Evolutionary conservation across 2,113 vertebrate genomes (phyloP).

Genomic region (Halcyon malimbica): DNA sequence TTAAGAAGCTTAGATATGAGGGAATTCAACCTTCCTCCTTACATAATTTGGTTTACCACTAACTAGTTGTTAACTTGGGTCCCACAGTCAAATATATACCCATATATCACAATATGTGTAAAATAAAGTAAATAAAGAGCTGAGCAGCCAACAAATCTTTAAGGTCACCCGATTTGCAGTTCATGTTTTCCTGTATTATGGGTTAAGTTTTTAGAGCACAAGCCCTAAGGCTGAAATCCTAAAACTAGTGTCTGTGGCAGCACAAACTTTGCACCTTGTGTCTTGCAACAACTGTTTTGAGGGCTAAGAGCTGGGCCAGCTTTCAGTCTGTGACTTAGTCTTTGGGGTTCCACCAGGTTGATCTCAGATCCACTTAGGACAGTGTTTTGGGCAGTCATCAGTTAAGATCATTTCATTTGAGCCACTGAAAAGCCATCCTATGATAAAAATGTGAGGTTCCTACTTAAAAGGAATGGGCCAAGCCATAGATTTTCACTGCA

Average conservation of each 20-base stretch:
- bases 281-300: not conserved
- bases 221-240: not conserved
- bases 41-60: not conserved
- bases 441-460: not conserved
- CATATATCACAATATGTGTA: rapidly evolving
- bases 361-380: not conserved
- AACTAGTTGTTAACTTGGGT: not conserved
- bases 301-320: not conserved
- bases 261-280: not conserved
- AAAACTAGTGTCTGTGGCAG: not conserved
- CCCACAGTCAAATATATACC: not conserved
- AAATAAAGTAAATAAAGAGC: not conserved
- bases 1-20: not conserved
- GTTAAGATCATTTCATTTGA: not conserved
- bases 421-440: not conserved
- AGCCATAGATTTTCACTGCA: not conserved
- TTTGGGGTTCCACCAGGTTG: rapidly evolving
- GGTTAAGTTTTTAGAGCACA: not conserved
- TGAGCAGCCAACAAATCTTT: not conserved
- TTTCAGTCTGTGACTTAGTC: not conserved
- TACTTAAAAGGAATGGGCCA: not conserved
- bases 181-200: not conserved
- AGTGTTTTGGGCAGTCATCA: not conserved
- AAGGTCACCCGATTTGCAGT: not conserved
- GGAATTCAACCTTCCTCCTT: not conserved